Base-by-base conservation (phyloP, 2,888 invertebrate species). In the Neocrepidodera transversa region DNA sequence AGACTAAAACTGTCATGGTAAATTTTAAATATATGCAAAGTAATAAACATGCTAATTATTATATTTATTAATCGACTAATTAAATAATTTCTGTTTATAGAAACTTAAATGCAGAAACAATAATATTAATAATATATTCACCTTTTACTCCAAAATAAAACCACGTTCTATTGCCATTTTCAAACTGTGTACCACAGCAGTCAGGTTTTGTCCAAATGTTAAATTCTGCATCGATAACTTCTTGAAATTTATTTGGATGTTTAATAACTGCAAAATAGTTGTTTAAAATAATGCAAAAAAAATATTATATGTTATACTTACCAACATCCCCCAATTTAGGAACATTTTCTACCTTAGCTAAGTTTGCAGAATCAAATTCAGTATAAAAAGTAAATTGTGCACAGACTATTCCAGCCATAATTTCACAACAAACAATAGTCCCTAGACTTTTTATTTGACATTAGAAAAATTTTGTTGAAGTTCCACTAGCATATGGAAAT, bases 81-180 rank as follows among this genome's bases (percentile, higher is more conserved):
- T n/a, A n/a, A n/a, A n/a, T n/a, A n/a, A n/a, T n/a, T n/a, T n/a
- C n/a, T n/a, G n/a, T n/a, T n/a, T n/a, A n/a, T n/a, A n/a, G n/a
- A n/a, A n/a, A n/a, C n/a, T n/a, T n/a, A n/a, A n/a, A n/a, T n/a
- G n/a, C n/a, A n/a, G n/a, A n/a, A n/a, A n/a, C n/a, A n/a, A n/a
- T n/a, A n/a, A n/a, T n/a, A n/a, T n/a, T n/a, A n/a, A n/a, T n/a
- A n/a, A n/a, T n/a, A n/a, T n/a, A n/a, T n/a, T n/a, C 82, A 80
- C 87, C 82, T 80, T 78, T 80, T 48, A 95, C 81, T 6, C 92
- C 93, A 80, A 95, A 95, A 79, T 93, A 90, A 80, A 95, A 95
- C 95, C 95, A 95, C 1, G 95, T 93, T 64, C 94, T 84, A 78
- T 94, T 94, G 49, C 88, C 90, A 83, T 94, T 95, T 78, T 94